phyloP scores from a whole-genome alignment of 2,113 vertebrate genomes.

The Psammodynastes pulverulentus region DNA sequence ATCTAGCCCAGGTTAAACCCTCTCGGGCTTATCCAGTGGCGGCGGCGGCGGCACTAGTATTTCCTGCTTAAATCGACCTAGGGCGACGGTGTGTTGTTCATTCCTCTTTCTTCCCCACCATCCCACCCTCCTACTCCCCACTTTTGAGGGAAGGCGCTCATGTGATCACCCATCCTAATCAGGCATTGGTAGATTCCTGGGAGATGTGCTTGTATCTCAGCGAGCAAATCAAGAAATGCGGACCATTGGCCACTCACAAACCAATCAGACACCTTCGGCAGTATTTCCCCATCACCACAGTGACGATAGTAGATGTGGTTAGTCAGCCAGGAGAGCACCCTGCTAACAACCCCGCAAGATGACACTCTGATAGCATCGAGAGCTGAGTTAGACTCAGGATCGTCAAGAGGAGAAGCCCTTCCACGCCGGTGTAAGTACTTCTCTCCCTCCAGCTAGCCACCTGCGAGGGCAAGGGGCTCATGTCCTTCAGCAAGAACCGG shows the following conservation, averaged over 20 bases:
- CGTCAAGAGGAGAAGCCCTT: neutral
- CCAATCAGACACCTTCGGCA: neutral
- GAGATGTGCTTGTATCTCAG: neutral
- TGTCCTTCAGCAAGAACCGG: neutral
- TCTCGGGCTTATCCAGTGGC: neutral
- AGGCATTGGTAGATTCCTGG: neutral
- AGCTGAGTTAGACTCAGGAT: neutral
- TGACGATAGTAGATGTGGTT: neutral
- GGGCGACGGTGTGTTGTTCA: neutral
- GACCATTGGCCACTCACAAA: neutral
- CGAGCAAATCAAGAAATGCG: neutral
- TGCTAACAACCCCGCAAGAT: neutral
- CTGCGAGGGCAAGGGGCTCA: neutral
- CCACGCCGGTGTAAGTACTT: neutral
- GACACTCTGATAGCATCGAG: neutral
- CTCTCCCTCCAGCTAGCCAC: neutral
- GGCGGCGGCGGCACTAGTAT: neutral
- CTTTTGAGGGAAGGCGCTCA: neutral
- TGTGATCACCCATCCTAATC: neutral
- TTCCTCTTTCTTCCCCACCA: neutral
- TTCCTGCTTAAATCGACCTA: neutral
- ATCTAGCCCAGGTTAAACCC: neutral
- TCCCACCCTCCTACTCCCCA: neutral
- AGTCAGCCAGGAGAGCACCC: neutral
- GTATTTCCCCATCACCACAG: neutral